These are phyloP conservation scores for Eptesicus fuscus DNA, from an alignment of 2,113 vertebrate species.

Conservation along the genomic window DNA sequence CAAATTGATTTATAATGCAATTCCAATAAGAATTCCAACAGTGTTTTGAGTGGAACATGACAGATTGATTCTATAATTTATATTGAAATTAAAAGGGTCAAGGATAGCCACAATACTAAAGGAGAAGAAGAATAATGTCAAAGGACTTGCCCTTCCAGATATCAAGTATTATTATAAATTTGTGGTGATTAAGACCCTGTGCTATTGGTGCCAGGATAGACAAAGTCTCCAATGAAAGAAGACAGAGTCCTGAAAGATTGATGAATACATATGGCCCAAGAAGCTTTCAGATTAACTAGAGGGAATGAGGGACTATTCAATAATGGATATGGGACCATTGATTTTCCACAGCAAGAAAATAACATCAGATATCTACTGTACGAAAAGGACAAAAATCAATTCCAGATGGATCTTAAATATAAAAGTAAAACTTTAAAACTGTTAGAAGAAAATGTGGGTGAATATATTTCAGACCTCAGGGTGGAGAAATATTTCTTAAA, in stretches of 20 bases:
- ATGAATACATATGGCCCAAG: background rate
- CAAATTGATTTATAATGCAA: constrained; percentile 22
- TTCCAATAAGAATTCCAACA: background rate
- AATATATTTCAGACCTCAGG: constrained; percentile 45
- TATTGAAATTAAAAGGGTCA: background rate
- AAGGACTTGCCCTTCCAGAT: background rate
- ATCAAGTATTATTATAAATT: constrained; percentile 25
- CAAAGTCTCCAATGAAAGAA: constrained; percentile 13
- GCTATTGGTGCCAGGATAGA: background rate
- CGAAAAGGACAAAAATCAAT: constrained; percentile 42
- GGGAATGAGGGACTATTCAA: background rate
- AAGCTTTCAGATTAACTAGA: constrained; percentile 20
- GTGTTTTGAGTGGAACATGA: constrained; percentile 37
- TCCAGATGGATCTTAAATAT: constrained; percentile 46
- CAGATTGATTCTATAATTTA: constrained; percentile 45
- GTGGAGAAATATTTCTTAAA: constrained; percentile 23
- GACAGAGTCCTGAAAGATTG: background rate
- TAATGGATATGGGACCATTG: constrained; percentile 26
- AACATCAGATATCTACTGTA: background rate
- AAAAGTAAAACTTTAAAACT: constrained; percentile 32
- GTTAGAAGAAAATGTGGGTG: constrained; percentile 31
- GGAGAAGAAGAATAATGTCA: background rate
- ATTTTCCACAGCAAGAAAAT: constrained; percentile 29
- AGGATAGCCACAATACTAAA: background rate
- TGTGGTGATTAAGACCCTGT: background rate